Percentiles rank a stretch among this genome's conserved stretches.
Conservation (phyloP, 1,140 invertebrate species). For the Bursaphelenchus mucronatus region DNA sequence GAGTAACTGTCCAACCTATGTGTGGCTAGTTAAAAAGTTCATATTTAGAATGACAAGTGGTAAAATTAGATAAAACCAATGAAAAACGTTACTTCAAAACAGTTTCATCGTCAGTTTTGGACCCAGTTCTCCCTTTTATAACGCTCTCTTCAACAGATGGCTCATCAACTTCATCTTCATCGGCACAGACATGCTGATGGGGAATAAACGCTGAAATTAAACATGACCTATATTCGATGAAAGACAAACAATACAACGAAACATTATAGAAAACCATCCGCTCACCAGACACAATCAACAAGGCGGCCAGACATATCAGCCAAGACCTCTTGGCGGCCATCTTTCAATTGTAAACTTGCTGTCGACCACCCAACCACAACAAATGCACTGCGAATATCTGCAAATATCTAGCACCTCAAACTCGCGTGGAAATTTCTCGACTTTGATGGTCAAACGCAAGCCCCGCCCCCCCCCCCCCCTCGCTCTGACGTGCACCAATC, state of each 20-base stretch:
- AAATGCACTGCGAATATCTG: no score
- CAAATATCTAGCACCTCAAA: no score
- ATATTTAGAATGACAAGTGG: background rate
- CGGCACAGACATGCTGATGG: conserved; percentile 14
- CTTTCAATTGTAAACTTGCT: background rate
- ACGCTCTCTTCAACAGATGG: conserved; percentile 20
- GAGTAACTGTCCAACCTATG: no score
- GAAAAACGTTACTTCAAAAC: conserved; percentile 36
- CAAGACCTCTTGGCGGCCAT: conserved; percentile 28
- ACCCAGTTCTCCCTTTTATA: conserved; percentile 34
- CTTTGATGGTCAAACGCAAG: background rate
- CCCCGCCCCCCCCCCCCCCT: background rate
- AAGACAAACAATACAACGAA: no score
- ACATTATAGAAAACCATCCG: no score
- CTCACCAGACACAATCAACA: no score
- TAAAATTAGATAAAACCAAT: conserved; percentile 16
- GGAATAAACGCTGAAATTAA: no score
- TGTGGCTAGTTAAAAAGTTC: no score
- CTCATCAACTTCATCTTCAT: conserved; percentile 50
- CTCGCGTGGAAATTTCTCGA: conserved; percentile 5
- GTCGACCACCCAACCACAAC: no score
- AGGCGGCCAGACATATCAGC: conserved; percentile 25
- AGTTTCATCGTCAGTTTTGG: conserved; percentile 47
- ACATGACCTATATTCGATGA: no score
- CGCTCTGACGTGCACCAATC: background rate